Evolutionary conservation across 2,888 invertebrate species (phyloP).

Genomic region (Pseudococcus viburni): DNA sequence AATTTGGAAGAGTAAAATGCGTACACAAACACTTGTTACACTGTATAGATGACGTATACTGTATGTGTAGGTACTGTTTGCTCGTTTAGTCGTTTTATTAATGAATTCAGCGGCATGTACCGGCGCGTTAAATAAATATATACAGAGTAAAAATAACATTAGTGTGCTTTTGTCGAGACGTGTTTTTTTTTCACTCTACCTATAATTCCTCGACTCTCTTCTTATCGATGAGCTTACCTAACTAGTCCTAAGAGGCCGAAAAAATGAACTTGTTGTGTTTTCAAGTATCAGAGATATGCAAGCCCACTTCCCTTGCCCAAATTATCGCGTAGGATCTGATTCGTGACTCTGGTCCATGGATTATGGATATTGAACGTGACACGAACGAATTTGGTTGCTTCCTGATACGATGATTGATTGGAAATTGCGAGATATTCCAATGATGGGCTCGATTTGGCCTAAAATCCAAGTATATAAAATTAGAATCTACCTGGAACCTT

Average conservation of each 20-base stretch:
- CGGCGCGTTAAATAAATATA: constrained; percentile 61
- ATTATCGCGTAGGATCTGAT: background rate
- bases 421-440: background rate
- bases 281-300: background rate
- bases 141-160: constrained; percentile 55
- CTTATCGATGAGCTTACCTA: constrained; percentile 30
- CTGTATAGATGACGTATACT: constrained; percentile 18
- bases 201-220: background rate
- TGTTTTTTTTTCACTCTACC: background rate
- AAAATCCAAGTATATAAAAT: background rate
- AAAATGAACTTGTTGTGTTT: background rate
- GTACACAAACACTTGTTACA: constrained; percentile 47
- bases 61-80: constrained; percentile 16
- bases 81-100: constrained; percentile 64
- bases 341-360: background rate
- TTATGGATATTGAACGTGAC: background rate
- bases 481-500: too few species aligned
- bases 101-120: constrained; percentile 65
- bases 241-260: background rate
- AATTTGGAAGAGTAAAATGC: constrained; percentile 19
- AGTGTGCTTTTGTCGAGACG: constrained; percentile 21
- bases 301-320: background rate
- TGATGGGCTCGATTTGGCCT: background rate
- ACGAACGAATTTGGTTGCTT: background rate
- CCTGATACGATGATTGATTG: background rate